Conservation (phyloP, 2,113 vertebrate genomes). For the Mungos mungo region DNA sequence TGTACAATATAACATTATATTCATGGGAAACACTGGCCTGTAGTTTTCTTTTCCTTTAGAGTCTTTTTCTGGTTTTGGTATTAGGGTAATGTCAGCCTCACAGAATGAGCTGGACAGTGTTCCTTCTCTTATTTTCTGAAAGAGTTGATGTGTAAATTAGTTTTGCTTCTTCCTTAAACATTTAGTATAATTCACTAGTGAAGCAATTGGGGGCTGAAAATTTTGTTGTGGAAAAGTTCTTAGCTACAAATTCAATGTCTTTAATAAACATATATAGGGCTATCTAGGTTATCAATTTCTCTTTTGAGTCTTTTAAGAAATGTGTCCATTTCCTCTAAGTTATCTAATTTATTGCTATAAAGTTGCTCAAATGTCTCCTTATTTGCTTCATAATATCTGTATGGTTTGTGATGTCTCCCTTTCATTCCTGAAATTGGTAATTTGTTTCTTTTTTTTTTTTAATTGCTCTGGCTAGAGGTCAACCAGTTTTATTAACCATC, state of each 20-base stretch:
- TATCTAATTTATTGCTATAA: background rate
- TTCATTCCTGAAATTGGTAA: background rate
- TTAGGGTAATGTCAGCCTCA: background rate
- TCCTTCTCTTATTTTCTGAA: background rate
- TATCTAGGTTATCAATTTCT: background rate
- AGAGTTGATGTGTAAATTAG: background rate
- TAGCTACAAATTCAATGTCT: background rate
- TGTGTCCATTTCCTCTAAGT: background rate
- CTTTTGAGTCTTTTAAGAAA: background rate
- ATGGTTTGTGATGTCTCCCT: background rate
- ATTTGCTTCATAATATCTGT: background rate
- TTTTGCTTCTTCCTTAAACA: background rate
- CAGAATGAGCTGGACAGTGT: background rate
- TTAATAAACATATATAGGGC: background rate
- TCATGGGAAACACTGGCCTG: background rate
- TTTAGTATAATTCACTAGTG: background rate
- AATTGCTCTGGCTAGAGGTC: background rate
- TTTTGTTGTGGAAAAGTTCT: constrained; percentile 25
- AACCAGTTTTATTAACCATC: background rate
- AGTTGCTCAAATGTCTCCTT: background rate
- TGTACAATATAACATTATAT: background rate
- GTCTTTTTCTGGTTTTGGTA: background rate
- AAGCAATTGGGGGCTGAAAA: background rate
- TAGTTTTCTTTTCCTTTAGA: background rate
- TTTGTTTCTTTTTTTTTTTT: background rate